Base-by-base conservation (phyloP, 1,140 invertebrate genomes). In the Trissolcus basalis region DNA sequence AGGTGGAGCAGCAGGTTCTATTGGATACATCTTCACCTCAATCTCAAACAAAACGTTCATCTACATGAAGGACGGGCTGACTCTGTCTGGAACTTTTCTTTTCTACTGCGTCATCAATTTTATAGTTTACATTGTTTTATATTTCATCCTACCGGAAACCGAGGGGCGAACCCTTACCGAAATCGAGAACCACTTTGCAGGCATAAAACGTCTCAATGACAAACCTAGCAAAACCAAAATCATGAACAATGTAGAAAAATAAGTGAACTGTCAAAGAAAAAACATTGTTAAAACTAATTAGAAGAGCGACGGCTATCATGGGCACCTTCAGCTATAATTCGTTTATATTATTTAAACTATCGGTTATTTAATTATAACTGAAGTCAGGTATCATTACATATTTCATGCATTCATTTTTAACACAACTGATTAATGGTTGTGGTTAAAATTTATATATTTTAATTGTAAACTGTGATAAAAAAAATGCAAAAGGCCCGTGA, bases 141-240 rank as follows among this genome's bases (percentile, higher is more conserved):
- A 90, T 68, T 90, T 90, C 47, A 82, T 87, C 4, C 72, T 91
- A 44, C 95, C 94, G 0, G 95, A 97, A 89, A 97, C 96, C 0
- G 96, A 97, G 85, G 94, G 94, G 0, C 93, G 93, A 81, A 92
- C 92, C 0, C 85, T 96, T 4, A 90, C 92, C 70, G 94, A 97
- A 85, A 92, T 93, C 32, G 81, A 87, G 70, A 91, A 93, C 32
- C 93, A 94, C 78, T 94, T 92, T 70, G 90, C 91, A 0, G 91
- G 91, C 1, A 79, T 90, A 10, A 88, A 88, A 69, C 91, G 83
- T 80, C 84, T 91, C 1, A 84, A 88, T 19, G 32, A 83, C 12
- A 84, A 78, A 15, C 85, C 86, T 0, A 82, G 50, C 0, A 85
- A 84, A 9, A 73, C 83, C 0, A 48, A 80, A 11, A 0, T 81